Percentiles rank a stretch among this genome's conserved stretches.
phyloP scores from a whole-genome alignment of 2,797 vertebrate genomes.

The Fistularia commersonii region DNA sequence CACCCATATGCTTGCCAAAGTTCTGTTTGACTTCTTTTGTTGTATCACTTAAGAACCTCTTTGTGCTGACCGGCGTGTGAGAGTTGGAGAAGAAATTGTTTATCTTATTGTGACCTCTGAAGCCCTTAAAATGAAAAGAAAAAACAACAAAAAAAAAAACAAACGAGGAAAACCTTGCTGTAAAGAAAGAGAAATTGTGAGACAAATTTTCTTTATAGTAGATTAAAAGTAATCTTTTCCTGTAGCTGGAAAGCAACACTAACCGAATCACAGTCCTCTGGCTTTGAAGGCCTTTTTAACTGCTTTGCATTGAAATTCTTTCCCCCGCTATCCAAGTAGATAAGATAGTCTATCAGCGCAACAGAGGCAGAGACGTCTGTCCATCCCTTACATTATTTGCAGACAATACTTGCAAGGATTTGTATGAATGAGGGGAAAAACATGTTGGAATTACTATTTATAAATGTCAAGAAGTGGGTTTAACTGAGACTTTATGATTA shows the following conservation, averaged over 20 bases:
- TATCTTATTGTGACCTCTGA: too few species aligned
- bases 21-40: slow-evolving; percentile 57
- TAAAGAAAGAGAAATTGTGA: too few species aligned
- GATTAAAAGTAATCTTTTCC: too few species aligned
- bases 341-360: slow-evolving; percentile 14
- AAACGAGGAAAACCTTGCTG: neutral
- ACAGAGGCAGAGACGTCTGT: slow-evolving; percentile 5
- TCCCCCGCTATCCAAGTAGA: slow-evolving; percentile 30
- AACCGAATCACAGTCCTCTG: slow-evolving; percentile 54
- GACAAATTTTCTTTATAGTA: too few species aligned
- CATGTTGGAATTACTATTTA: neutral
- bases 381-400: slow-evolving; percentile 21
- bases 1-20: slow-evolving; percentile 67
- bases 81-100: neutral
- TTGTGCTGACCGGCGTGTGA: slow-evolving; percentile 13
- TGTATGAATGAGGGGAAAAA: slow-evolving; percentile 6
- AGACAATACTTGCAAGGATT: slow-evolving; percentile 16
- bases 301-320: slow-evolving; percentile 27
- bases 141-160: neutral
- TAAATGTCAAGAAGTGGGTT: slow-evolving; percentile 25
- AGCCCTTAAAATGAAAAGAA: neutral
- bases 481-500: slow-evolving; percentile 7
- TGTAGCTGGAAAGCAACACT: too few species aligned
- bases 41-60: slow-evolving; percentile 36
- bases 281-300: slow-evolving; percentile 35